phyloP scores from a whole-genome alignment of 2,797 vertebrate species.

The Lophotriccus pileatus region DNA sequence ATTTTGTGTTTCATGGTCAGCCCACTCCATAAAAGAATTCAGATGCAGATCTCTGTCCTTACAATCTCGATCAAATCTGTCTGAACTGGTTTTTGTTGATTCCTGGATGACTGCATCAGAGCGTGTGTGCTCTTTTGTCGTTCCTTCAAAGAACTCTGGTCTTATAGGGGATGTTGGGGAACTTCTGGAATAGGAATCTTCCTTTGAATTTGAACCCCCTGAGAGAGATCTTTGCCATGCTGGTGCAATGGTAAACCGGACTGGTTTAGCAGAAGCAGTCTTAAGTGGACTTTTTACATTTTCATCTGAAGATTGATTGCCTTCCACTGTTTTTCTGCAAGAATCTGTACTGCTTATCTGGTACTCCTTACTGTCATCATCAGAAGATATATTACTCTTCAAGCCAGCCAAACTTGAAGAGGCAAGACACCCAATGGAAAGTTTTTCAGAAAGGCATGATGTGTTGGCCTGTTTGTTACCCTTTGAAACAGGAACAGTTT shows the following conservation, averaged over 20 bases:
- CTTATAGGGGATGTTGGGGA: conserved; percentile 27
- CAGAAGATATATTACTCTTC: neutral
- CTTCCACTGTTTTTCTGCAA: neutral
- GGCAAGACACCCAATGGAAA: conserved; percentile 4
- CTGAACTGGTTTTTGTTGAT: neutral
- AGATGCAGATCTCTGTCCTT: neutral
- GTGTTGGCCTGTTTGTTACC: neutral
- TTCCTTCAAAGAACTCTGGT: conserved; percentile 54
- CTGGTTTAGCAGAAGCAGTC: conserved; percentile 59
- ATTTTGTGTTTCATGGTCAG: conserved; percentile 41
- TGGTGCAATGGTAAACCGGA: conserved; percentile 75
- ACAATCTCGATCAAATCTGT: neutral
- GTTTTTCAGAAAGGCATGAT: neutral
- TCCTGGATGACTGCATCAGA: conserved; percentile 20
- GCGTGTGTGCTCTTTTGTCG: neutral
- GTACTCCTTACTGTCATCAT: neutral
- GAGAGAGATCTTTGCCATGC: conserved; percentile 80
- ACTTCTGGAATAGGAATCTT: conserved; percentile 50
- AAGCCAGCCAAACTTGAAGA: conserved; percentile 6
- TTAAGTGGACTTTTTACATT: neutral
- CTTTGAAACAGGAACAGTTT: neutral
- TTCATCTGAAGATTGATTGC: neutral
- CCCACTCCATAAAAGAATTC: neutral
- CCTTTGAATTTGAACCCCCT: conserved; percentile 47
- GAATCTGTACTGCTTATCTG: neutral